These are phyloP conservation scores for Nothoprocta pentlandii DNA, from an alignment of 2,113 vertebrate genomes.

Conservation along the genomic window DNA sequence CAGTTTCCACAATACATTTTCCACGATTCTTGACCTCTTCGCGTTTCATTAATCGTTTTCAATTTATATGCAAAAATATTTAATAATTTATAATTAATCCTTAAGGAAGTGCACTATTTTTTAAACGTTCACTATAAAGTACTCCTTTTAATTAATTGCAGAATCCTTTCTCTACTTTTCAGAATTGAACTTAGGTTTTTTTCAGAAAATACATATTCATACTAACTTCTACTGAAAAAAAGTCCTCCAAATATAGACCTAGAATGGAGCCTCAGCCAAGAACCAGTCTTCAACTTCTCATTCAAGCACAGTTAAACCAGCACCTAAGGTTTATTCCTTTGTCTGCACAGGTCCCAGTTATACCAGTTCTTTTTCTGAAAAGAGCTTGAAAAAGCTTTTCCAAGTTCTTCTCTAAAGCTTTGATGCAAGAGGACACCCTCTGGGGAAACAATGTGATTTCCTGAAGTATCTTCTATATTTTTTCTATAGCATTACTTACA, in stretches of 20 bases:
- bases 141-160: background rate
- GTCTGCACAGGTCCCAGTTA: background rate
- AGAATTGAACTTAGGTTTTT: background rate
- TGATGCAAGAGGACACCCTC: background rate
- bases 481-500: slow-evolving; percentile 78
- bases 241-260: background rate
- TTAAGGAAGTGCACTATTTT: background rate
- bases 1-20: background rate
- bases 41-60: background rate
- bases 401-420: too few relatives aligned
- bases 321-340: background rate
- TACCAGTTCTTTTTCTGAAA: too few relatives aligned
- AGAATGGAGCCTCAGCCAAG: background rate
- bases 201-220: background rate
- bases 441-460: background rate
- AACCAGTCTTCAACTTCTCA: background rate
- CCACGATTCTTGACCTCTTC: background rate
- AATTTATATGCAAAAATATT: background rate
- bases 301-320: background rate
- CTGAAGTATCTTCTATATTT: background rate
- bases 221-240: background rate
- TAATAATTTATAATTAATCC: background rate
- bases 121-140: background rate
- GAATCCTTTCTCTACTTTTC: background rate
- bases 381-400: too few relatives aligned